These are phyloP conservation scores for Catharus ustulatus DNA, from an alignment of 2,797 vertebrate species.

Conservation along the genomic window DNA sequence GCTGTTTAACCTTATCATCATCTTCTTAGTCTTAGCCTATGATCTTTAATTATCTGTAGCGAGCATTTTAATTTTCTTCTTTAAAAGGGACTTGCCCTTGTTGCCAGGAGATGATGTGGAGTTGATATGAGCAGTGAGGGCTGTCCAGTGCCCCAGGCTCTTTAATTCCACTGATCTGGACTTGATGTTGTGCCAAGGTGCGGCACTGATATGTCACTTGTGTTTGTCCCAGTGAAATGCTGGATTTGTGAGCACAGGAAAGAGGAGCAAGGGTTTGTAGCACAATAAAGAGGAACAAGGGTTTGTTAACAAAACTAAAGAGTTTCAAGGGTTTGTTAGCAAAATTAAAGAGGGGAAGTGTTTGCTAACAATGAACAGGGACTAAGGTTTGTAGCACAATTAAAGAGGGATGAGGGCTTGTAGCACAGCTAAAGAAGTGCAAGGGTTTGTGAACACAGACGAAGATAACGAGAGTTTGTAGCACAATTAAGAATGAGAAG, in stretches of 20 bases:
- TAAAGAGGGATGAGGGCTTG: not conserved
- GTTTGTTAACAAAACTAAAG: not conserved
- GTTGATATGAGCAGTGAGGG: not conserved
- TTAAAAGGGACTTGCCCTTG: not conserved
- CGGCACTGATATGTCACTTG: not conserved
- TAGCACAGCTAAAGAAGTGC: not conserved
- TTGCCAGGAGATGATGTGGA: not conserved
- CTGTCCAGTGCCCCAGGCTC: not conserved
- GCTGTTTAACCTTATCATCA: not conserved
- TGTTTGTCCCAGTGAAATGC: not conserved
- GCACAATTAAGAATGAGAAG: too few relatives aligned
- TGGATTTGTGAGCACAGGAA: not conserved
- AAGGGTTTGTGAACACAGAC: not conserved
- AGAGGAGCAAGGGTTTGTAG: not conserved
- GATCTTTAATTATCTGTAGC: slow-evolving; percentile 4
- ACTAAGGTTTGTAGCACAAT: not conserved
- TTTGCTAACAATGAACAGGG: not conserved
- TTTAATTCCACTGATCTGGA: not conserved
- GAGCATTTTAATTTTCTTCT: slow-evolving; percentile 13
- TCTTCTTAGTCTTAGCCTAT: not conserved
- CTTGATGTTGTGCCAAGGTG: not conserved
- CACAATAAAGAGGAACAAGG: not conserved
- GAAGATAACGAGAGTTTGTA: not conserved
- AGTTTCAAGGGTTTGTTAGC: not conserved
- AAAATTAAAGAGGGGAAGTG: not conserved